Evolutionary conservation across 1,140 invertebrate genomes (phyloP).

Genomic region (Tetranychus urticae): DNA sequence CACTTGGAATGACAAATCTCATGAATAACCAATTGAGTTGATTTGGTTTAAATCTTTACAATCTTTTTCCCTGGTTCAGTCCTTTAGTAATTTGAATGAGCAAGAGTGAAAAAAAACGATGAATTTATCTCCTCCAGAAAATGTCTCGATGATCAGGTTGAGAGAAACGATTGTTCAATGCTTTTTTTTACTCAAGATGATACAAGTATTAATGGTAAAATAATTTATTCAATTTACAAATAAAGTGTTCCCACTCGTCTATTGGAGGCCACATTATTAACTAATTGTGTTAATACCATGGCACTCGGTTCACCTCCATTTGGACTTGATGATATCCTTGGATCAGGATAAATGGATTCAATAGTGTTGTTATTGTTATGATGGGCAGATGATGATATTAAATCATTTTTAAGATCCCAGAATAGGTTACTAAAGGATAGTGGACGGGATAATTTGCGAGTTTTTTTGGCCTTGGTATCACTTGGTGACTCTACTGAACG

Average conservation of each 20-base stretch:
- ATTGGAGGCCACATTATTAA: neutral
- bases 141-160: too few relatives aligned
- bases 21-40: too few relatives aligned
- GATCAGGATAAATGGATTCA: neutral
- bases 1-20: too few relatives aligned
- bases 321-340: neutral
- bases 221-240: neutral
- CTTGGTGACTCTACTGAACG: constrained; percentile 31
- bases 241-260: neutral
- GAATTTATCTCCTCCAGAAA: too few relatives aligned
- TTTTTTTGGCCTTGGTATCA: constrained; percentile 44
- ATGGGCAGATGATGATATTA: neutral
- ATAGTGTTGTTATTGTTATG: neutral
- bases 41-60: too few relatives aligned
- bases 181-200: too few relatives aligned
- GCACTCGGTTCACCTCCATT: neutral
- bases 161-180: too few relatives aligned
- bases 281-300: neutral
- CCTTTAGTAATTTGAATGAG: too few relatives aligned
- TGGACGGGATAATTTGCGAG: constrained; percentile 25
- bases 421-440: constrained; percentile 62
- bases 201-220: too few relatives aligned
- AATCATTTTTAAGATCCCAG: constrained; percentile 30
- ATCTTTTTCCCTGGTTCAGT: too few relatives aligned
- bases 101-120: too few relatives aligned